Evolutionary conservation across 1,140 invertebrate species (phyloP).

Genomic region (Neodiprion pinetum): DNA sequence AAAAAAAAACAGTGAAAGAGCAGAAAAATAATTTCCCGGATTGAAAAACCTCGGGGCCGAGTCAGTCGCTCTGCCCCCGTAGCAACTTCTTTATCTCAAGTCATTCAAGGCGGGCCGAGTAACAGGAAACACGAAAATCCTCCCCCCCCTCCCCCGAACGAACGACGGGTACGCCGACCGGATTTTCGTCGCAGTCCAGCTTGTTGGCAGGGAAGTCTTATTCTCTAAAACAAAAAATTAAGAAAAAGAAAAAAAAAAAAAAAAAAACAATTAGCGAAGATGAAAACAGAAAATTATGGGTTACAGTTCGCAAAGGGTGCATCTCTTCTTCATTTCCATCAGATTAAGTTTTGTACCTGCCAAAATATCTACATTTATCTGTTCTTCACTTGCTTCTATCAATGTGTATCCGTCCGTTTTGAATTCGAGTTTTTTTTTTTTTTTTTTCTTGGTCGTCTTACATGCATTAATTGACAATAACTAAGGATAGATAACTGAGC

Average conservation of each 20-base stretch:
- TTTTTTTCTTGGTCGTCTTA: too few species aligned
- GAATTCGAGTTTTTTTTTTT: too few species aligned
- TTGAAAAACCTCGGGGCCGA: too few species aligned
- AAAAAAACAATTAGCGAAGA: background rate
- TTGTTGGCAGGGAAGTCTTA: slow-evolving; percentile 64
- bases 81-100: too few species aligned
- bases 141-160: slow-evolving; percentile 40
- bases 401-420: too few species aligned
- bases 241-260: background rate
- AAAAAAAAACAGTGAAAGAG: slow-evolving; percentile 30
- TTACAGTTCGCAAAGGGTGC: slow-evolving; percentile 61
- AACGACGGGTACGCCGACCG: slow-evolving; percentile 39
- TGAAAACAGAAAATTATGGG: slow-evolving; percentile 35
- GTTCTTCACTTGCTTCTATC: too few species aligned
- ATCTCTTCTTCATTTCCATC: slow-evolving; percentile 14
- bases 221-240: slow-evolving; percentile 51
- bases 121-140: slow-evolving; percentile 46
- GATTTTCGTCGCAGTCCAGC: slow-evolving; percentile 59
- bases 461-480: too few species aligned
- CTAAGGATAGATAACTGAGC: too few species aligned
- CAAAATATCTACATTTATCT: too few species aligned
- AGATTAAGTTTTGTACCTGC: background rate
- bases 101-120: slow-evolving; percentile 51
- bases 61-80: too few species aligned
- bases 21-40: too few species aligned